A percentile compares a stretch with the other conserved stretches of the same genome.
Conservation (phyloP, 2,888 invertebrate species). For the Pachliopta kotzebuea region DNA sequence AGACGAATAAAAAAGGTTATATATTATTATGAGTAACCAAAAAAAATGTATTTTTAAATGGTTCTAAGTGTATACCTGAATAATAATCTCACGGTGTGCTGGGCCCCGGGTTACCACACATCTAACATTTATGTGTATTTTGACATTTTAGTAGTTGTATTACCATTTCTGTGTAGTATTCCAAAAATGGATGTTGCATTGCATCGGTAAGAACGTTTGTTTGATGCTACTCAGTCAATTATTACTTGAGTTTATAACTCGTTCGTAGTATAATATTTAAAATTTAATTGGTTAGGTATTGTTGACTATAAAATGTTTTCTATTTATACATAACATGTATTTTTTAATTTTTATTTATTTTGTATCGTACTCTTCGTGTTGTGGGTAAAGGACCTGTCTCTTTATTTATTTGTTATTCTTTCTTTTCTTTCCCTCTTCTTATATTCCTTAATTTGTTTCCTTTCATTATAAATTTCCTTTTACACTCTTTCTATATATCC, state of each 20-base stretch:
- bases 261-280: conserved; percentile 8
- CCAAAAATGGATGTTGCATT: conserved; percentile 25
- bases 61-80: not conserved
- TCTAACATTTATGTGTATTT: conserved; percentile 19
- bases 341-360: too few species aligned
- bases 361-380: too few species aligned
- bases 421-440: too few species aligned
- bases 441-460: too few species aligned
- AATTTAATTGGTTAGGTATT: conserved; percentile 8
- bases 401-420: too few species aligned
- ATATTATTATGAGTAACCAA: too few species aligned
- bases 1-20: too few species aligned
- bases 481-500: too few species aligned
- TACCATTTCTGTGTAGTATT: conserved; percentile 21
- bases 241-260: conserved; percentile 19
- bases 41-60: too few species aligned
- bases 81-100: not conserved
- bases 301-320: not conserved
- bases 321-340: too few species aligned
- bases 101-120: conserved; percentile 20
- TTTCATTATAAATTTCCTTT: too few species aligned
- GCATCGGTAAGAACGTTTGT: conserved; percentile 10
- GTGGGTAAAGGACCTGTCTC: too few species aligned
- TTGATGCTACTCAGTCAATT: conserved; percentile 25
- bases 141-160: conserved; percentile 26